Evolutionary conservation across 2,113 vertebrate species (phyloP), one percentile per base, ranked within the genome.

Genomic region (Menura novaehollandiae): DNA sequence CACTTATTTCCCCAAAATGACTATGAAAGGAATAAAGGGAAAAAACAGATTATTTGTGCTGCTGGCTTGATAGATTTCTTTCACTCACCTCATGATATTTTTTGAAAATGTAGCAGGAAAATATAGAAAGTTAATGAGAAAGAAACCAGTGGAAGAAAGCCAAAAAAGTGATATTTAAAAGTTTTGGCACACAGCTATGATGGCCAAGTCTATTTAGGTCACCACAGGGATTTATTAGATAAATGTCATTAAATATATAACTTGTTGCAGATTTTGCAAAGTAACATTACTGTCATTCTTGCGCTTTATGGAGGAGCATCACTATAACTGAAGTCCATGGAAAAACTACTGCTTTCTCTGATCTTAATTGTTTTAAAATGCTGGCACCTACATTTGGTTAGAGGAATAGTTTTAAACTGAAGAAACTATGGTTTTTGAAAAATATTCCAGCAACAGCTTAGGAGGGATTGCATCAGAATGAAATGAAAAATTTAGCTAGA

Each of bases 11-110:
- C 89, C 49, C 3, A 89, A 89, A 75, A 78, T 85, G 19, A 8
- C 56, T 77, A 12, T 86, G 63, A 91, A 96, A 94, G 23, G 56
- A 92, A 90, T 87, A 91, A 97, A 90, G 63, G 22, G 49, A 56
- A 91, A 95, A 88, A 97, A 95, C 52, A 79, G 41, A 68, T 72
- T 68, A 37, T 92, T 97, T 91, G 60, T 77, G n/a, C n/a, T 78
- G 15, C 63, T 85, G 28, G 27, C 59, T 88, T 37, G 35, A 59
- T 59, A 41, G 49, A 82, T 88, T 94, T 67, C 53, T 58, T 95
- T 80, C 53, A 79, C 81, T 95, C 68, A 26, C 30, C 21, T 84
- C 68, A 95, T 85, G 53, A 83, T 35, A 15, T 37, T 55, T 86
- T 95, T 95, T 84, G 56, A 79, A 87, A 84, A 63, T 33, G 28